These are phyloP conservation scores for Tuberolachnus salignus DNA, from an alignment of 2,888 invertebrate genomes.

Conservation along the genomic window DNA sequence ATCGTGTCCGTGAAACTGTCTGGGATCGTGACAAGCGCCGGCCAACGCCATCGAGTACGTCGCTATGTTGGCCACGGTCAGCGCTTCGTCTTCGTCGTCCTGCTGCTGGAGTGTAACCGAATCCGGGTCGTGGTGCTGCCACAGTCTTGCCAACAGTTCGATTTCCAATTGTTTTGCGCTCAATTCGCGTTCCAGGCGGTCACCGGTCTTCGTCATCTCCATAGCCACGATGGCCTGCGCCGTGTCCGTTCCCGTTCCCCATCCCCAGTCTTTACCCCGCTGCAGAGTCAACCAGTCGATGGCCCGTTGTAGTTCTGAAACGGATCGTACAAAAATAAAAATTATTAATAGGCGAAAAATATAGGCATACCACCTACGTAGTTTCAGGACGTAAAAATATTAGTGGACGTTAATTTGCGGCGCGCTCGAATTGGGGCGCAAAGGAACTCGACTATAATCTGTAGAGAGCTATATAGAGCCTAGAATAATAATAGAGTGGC, in stretches of 20 bases:
- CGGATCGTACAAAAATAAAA: too few relatives aligned
- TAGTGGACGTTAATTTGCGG: too few relatives aligned
- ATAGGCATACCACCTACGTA: too few relatives aligned
- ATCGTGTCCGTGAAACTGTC: conserved; percentile 84
- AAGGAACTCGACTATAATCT: too few relatives aligned
- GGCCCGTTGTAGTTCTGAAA: conserved; percentile 68
- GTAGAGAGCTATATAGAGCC: too few relatives aligned
- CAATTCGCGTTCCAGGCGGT: conserved; percentile 74
- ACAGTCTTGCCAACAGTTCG: conserved; percentile 80
- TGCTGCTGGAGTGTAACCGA: conserved; percentile 54
- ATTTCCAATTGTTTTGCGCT: conserved; percentile 87
- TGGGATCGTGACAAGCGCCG: conserved; percentile 81
- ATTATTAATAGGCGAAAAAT: too few relatives aligned
- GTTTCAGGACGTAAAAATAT: too few relatives aligned
- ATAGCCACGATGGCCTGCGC: conserved; percentile 81
- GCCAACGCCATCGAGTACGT: conserved; percentile 80
- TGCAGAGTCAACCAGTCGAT: conserved; percentile 77
- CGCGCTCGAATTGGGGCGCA: too few relatives aligned
- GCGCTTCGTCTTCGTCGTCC: conserved; percentile 57
- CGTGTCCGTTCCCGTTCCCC: conserved; percentile 77
- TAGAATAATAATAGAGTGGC: too few relatives aligned
- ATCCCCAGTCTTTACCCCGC: conserved; percentile 77
- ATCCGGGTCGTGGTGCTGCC: conserved; percentile 67
- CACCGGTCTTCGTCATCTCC: conserved; percentile 69
- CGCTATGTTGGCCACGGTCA: conserved; percentile 74